Percentiles rank a stretch among this genome's conserved stretches.
phyloP scores from a whole-genome alignment of 2,113 vertebrate species.

The Mungos mungo region DNA sequence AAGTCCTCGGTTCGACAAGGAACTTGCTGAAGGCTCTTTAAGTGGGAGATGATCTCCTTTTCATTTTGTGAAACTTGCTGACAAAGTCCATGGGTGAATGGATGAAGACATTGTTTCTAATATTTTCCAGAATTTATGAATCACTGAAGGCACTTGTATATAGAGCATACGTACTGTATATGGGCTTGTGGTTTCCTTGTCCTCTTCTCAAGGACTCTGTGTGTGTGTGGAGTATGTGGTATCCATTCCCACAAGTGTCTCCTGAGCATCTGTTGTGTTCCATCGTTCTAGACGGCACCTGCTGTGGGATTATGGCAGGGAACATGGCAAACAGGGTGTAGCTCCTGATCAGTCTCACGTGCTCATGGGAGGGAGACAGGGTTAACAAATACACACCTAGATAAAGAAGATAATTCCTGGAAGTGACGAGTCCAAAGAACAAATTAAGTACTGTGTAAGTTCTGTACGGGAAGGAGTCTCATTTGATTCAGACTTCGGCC shows the following conservation, averaged over 20 bases:
- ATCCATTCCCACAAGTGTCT: background rate
- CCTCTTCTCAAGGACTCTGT: background rate
- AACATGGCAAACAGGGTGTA: background rate
- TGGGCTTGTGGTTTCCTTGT: too few species aligned
- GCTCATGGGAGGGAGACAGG: background rate
- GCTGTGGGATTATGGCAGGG: too few species aligned
- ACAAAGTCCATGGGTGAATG: background rate
- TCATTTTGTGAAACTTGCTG: background rate
- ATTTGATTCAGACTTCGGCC: background rate
- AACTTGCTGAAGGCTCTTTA: background rate
- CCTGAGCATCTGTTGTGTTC: background rate
- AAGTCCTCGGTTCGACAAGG: too few species aligned
- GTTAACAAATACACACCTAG: background rate
- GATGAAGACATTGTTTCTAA: background rate
- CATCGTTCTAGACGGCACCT: background rate
- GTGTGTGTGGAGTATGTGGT: too few species aligned
- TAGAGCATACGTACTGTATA: rapidly evolving
- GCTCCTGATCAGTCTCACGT: background rate
- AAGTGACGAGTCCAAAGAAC: background rate
- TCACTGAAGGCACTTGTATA: background rate
- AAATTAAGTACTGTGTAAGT: background rate
- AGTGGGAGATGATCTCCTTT: background rate
- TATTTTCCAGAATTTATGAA: background rate
- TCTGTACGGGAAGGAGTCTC: background rate
- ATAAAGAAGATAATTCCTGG: background rate